A percentile compares a stretch with the other conserved stretches of the same genome.
Evolutionary conservation across 2,113 vertebrate genomes (phyloP).

Genomic region (Pleuronectes platessa): DNA sequence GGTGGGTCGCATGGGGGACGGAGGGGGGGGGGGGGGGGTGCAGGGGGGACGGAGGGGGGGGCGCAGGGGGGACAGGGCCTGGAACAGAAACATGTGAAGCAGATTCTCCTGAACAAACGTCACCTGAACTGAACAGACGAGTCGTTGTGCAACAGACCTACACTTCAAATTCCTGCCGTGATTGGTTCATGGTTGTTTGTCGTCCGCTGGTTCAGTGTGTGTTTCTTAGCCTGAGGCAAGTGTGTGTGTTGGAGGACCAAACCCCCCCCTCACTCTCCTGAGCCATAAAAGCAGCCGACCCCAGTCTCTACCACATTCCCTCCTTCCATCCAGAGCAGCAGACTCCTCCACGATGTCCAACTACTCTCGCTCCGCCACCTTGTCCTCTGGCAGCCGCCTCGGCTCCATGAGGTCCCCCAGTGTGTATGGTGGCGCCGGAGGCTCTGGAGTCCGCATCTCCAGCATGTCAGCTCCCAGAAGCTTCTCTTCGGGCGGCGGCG

Average conservation of each 20-base stretch:
- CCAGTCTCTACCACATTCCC: slow-evolving; percentile 15
- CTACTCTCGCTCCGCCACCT: not conserved
- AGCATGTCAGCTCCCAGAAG: not conserved
- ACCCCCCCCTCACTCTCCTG: slow-evolving; percentile 26
- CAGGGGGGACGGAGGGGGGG: too few species aligned
- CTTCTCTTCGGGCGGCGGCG: slow-evolving; percentile 18
- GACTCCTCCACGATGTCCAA: slow-evolving; percentile 47
- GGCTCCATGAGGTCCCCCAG: slow-evolving; percentile 38
- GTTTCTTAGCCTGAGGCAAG: not conserved
- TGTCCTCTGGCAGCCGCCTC: not conserved
- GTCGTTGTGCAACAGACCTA: not conserved
- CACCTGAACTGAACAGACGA: not conserved
- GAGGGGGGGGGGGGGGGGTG: not conserved
- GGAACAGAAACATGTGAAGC: too few species aligned
- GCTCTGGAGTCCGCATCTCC: slow-evolving; percentile 58
- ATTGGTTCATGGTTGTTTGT: not conserved
- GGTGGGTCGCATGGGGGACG: not conserved
- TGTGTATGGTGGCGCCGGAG: slow-evolving; percentile 56
- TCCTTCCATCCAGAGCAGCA: slow-evolving; percentile 45
- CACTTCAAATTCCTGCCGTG: slow-evolving; percentile 31
- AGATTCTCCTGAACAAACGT: not conserved
- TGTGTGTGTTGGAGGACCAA: not conserved
- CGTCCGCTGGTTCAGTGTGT: not conserved
- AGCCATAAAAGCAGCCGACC: slow-evolving; percentile 42
- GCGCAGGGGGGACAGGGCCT: too few species aligned